Conservation (phyloP, 2,888 invertebrate genomes). For the Epinotia brunnichana region DNA sequence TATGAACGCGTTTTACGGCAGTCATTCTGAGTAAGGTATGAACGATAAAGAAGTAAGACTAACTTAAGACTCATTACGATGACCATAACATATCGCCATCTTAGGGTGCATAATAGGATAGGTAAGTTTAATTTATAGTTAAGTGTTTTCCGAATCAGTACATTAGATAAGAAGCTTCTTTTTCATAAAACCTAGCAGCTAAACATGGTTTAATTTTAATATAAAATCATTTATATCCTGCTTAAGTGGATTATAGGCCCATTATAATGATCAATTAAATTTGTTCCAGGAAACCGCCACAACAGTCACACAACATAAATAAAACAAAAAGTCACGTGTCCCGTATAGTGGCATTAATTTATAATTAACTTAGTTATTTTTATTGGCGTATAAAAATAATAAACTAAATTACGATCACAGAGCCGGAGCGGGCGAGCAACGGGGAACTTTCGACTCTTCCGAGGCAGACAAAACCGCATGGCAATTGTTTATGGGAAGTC, state of each 20-base stretch:
- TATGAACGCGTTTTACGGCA: background rate
- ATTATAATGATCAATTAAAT: slow-evolving; percentile 9
- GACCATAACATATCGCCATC: too few species aligned
- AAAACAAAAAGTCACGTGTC: slow-evolving; percentile 34
- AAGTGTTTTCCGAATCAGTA: too few species aligned
- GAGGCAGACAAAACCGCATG: slow-evolving; percentile 5
- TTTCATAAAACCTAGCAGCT: too few species aligned
- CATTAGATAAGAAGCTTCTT: too few species aligned
- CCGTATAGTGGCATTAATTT: slow-evolving; percentile 37
- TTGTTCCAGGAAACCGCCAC: slow-evolving; percentile 5
- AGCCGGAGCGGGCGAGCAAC: slow-evolving; percentile 26
- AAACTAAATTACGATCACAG: slow-evolving; percentile 40
- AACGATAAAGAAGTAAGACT: background rate
- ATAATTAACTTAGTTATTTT: slow-evolving; percentile 44
- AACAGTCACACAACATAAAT: slow-evolving; percentile 16
- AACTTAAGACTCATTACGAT: background rate
- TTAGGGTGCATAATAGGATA: too few species aligned
- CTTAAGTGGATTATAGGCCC: background rate
- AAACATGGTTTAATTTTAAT: background rate
- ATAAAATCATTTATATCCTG: slow-evolving; percentile 1
- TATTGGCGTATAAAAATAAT: slow-evolving; percentile 42
- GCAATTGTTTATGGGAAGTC: background rate
- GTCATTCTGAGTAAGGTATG: too few species aligned
- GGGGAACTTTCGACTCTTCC: slow-evolving; percentile 1
- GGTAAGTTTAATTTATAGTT: too few species aligned